These are phyloP conservation scores for Hyaena hyaena DNA, from an alignment of 2,113 vertebrate genomes.

Conservation along the genomic window DNA sequence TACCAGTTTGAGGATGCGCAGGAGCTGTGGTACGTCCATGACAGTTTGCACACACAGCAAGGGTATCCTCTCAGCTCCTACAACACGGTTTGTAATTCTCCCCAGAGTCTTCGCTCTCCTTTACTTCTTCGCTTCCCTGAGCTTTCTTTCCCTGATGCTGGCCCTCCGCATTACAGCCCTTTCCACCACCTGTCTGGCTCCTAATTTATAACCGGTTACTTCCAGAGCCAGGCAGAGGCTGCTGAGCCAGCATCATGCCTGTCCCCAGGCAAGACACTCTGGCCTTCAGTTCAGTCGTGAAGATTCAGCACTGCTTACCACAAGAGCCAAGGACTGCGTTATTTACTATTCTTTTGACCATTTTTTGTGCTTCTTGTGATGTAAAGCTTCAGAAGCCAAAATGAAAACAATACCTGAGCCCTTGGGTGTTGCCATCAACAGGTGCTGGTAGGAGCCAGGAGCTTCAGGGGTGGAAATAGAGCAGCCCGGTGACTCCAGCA, in stretches of 20 bases:
- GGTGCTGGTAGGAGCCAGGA: background rate
- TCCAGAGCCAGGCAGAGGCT: background rate
- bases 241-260: conserved; percentile 18
- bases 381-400: conserved; percentile 13
- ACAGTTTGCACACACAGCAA: background rate
- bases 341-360: background rate
- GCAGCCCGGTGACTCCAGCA: background rate
- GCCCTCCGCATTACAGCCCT: background rate
- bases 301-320: background rate
- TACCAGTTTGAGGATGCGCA: background rate
- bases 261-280: background rate
- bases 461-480: background rate
- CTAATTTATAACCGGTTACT: conserved; percentile 51
- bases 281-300: background rate
- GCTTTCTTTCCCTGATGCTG: background rate
- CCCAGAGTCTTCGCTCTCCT: background rate
- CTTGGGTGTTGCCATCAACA: background rate
- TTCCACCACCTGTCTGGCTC: background rate
- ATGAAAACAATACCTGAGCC: background rate
- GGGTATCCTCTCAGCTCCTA: background rate
- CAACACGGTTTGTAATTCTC: background rate
- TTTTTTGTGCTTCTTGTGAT: background rate
- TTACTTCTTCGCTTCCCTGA: background rate
- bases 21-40: background rate
- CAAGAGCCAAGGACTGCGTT: background rate